Evolutionary conservation across 2,113 vertebrate genomes (phyloP), one percentile per base, ranked within the genome.

Genomic region (Melanerpes aurifrons): DNA sequence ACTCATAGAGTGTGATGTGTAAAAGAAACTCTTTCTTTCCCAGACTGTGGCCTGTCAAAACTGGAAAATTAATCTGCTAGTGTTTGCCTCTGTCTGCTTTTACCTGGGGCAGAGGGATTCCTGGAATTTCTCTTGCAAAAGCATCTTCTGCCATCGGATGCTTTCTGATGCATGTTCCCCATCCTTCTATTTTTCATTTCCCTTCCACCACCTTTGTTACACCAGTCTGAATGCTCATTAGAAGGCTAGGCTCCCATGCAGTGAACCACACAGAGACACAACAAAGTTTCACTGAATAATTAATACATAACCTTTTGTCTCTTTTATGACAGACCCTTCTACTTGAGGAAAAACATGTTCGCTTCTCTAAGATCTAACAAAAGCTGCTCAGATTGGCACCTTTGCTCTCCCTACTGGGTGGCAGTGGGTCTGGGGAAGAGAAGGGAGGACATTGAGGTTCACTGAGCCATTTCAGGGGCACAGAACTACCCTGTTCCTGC

Each of bases 241-340:
- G 50, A 73, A 87, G 62, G 15, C 64, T 25, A 59, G 72, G 17
- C n/a, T 56, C 63, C 72, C 26, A 37, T 5, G 25, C 58, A 68
- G 11, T 0, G 1, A 86, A 57, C 9, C 29, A 77, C 20, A 69
- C 3, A 62, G 50, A 70, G 0, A 3, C 3, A 57, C 14, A 45
- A 26, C 9, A 10, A 79, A 15, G 15, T 56, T 67, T 29, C 73
- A n/a, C 6, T 45, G 59, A 79, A 45, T 37, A 79, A 73, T 28
- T 66, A 47, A 61, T 2, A 61, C 31, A 58, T 21, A 79, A 63
- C 37, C 20, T 61, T 87, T 76, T 50, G n/a, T 11, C 40, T 76
- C 12, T 69, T 85, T 59, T 29, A 40, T 2, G 11, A 25, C 47
- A 90, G 56, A 92, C 61, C 13, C 47, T 59, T 40, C 16, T 62